These are phyloP conservation scores for Scylla paramamosain DNA, from an alignment of 1,140 invertebrate species.

Conservation along the genomic window DNA sequence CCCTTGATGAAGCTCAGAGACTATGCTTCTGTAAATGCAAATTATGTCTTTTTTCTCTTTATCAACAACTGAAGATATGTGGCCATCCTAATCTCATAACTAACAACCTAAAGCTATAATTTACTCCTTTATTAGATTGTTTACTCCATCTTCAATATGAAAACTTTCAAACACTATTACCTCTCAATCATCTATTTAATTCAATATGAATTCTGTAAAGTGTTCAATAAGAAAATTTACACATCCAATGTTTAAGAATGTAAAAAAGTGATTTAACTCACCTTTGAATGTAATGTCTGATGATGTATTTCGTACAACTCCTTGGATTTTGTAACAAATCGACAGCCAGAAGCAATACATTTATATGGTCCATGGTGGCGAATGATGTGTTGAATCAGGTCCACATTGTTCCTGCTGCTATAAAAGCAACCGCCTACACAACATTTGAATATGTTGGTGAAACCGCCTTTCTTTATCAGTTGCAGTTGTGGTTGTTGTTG, in stretches of 20 bases:
- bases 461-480: neutral
- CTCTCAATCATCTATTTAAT: too few species aligned
- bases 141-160: too few species aligned
- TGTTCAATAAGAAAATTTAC: too few species aligned
- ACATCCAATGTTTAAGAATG: neutral
- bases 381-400: slow-evolving; percentile 62
- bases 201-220: too few species aligned
- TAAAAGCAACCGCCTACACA: slow-evolving; percentile 22
- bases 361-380: slow-evolving; percentile 61
- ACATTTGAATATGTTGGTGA: slow-evolving; percentile 32
- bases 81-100: too few species aligned
- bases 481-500: neutral
- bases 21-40: neutral
- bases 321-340: slow-evolving; percentile 59
- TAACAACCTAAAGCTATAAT: too few species aligned
- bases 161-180: too few species aligned
- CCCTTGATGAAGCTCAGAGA: too few species aligned
- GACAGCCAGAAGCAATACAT: slow-evolving; percentile 65
- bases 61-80: neutral
- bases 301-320: slow-evolving; percentile 43
- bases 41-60: neutral
- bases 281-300: slow-evolving; percentile 40
- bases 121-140: too few species aligned
- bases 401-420: slow-evolving; percentile 34
- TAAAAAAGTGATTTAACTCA: slow-evolving; percentile 5